These are phyloP conservation scores for Steinernema scapterisci DNA, from an alignment of 2,888 invertebrate genomes.

Conservation along the genomic window DNA sequence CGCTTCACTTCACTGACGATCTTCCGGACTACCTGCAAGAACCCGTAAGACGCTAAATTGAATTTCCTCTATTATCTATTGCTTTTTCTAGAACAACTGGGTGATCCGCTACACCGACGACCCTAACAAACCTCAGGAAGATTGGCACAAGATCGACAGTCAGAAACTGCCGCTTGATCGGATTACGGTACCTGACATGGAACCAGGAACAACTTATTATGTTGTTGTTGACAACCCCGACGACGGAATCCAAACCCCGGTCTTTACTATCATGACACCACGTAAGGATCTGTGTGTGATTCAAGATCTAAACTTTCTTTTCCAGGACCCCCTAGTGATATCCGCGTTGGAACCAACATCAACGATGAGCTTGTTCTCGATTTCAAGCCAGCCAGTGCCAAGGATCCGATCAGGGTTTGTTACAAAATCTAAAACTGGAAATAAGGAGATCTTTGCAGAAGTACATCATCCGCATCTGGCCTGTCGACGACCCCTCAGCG, in stretches of 20 bases:
- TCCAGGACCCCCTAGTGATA: conserved; percentile 62
- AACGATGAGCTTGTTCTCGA: conserved; percentile 64
- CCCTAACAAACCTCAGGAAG: conserved; percentile 51
- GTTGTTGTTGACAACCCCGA: conserved; percentile 60
- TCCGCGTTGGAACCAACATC: conserved; percentile 63
- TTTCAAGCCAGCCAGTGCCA: conserved; percentile 59
- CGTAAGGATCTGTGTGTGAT: conserved; percentile 44
- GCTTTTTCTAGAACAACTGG: conserved; percentile 59
- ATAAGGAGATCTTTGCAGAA: conserved; percentile 17
- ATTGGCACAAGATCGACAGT: conserved; percentile 57
- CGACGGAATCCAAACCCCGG: conserved; percentile 61
- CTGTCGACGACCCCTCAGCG: conserved; percentile 49
- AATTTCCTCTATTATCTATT: background rate
- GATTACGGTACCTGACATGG: conserved; percentile 50
- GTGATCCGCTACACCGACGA: conserved; percentile 60
- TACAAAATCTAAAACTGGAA: too few relatives aligned
- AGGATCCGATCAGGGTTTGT: conserved; percentile 46
- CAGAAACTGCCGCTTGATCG: conserved; percentile 54
- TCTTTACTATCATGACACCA: conserved; percentile 60
- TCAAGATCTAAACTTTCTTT: background rate
- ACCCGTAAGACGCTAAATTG: conserved; percentile 45
- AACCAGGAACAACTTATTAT: conserved; percentile 60
- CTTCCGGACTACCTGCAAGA: conserved; percentile 60
- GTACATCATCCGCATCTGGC: conserved; percentile 56
- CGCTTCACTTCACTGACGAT: conserved; percentile 59